A percentile compares a stretch with the other conserved stretches of the same genome.
Evolutionary conservation across 2,888 invertebrate species (phyloP).

Genomic region (Amaurobius ferox): DNA sequence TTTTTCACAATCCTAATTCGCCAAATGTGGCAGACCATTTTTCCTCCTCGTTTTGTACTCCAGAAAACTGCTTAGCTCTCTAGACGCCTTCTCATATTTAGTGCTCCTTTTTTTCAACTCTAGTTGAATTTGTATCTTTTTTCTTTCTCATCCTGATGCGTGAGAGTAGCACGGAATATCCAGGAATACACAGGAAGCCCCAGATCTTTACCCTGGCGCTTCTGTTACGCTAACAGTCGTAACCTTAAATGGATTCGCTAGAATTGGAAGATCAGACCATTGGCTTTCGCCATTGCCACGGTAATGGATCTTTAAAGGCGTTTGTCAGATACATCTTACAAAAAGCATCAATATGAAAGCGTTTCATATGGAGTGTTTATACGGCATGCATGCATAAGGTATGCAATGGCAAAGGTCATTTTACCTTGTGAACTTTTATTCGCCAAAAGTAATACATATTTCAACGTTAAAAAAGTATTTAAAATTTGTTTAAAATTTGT

Average conservation of each 20-base stretch:
- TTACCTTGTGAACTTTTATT: too few relatives aligned
- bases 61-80: conserved; percentile 55
- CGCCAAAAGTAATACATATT: too few relatives aligned
- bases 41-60: conserved; percentile 31
- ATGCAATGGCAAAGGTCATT: too few relatives aligned
- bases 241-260: conserved; percentile 54
- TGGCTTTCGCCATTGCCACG: background rate
- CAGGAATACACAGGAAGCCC: conserved; percentile 60
- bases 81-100: conserved; percentile 55
- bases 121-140: conserved; percentile 32
- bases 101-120: conserved; percentile 26
- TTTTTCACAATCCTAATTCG: conserved; percentile 20
- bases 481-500: too few relatives aligned
- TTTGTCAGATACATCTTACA: too few relatives aligned
- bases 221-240: conserved; percentile 3
- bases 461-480: too few relatives aligned
- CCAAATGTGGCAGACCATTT: conserved; percentile 54
- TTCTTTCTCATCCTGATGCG: conserved; percentile 22
- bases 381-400: too few relatives aligned
- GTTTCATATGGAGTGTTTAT: too few relatives aligned
- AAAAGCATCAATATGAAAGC: too few relatives aligned
- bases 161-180: conserved; percentile 35
- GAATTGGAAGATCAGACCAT: background rate
- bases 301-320: too few relatives aligned
- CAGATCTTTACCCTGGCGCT: conserved; percentile 29